Base-by-base conservation (phyloP, 2,888 invertebrate species). In the Biston betularia region DNA sequence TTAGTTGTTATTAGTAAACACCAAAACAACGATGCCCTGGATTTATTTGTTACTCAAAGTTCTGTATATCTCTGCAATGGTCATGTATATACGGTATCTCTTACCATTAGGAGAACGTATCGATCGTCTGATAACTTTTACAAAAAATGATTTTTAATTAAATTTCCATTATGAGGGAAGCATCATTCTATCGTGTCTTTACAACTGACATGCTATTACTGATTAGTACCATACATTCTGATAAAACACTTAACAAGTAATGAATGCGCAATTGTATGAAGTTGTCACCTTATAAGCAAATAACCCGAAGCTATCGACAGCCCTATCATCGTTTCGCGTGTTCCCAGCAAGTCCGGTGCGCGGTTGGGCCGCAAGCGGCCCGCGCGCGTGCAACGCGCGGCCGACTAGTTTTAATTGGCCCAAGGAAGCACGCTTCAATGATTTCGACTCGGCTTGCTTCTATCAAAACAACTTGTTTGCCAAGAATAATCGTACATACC, bases 371-470 rank as follows among this genome's bases (percentile, higher is more conserved):
- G 56, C 24, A 11, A 14, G 9, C 45, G 63, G 61, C 67, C 69
- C 76, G 33, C 9, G 42, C 24, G 24, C 42, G 40, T 10, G 40
- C 54, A 54, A 12, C 40, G 0, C 76, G 73, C 69, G 69, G 69
- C 71, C 71, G 78, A 84, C 84, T 83, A 70, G 83, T 82, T 87
- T 87, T 88, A 89, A 89, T 88, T 89, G 86, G 86, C 84, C 83
- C 83, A 82, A 88, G 90, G 90, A 90, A 90, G 86, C 80, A 87
- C 85, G 90, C 89, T 85, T 84, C 85, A 87, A 80, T 82, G 86
- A 85, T 79, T 88, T 77, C 80, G 80, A 82, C 79, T 79, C 75
- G 48, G 35, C 48, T 69, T 68, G 35, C 53, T 69, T 70, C 65
- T 73, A 71, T 71, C 70, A 71, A 71, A 73, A 76, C 75, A 74